Evolutionary conservation across 2,888 invertebrate species (phyloP).

Genomic region (Bimastos eiseni): DNA sequence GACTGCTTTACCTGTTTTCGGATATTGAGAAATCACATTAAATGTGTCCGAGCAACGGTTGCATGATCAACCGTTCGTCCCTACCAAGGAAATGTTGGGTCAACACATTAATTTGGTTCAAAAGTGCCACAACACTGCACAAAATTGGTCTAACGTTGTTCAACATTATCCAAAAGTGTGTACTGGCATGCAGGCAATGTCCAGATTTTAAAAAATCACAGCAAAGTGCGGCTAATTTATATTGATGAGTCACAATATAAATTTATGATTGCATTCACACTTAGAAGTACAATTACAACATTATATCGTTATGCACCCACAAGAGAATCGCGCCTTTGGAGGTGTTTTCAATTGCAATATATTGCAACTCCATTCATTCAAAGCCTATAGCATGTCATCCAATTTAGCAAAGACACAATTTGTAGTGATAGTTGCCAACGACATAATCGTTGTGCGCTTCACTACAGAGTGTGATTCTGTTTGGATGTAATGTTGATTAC

Average conservation of each 20-base stretch:
- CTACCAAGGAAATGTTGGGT: not conserved
- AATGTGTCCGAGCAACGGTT: not conserved
- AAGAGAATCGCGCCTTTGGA: not conserved
- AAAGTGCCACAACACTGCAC: too few species aligned
- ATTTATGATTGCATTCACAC: not conserved
- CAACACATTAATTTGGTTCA: too few species aligned
- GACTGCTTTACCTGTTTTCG: not conserved
- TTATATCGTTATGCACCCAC: not conserved
- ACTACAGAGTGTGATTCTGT: not conserved
- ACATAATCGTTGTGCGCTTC: not conserved
- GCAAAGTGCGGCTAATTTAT: not conserved
- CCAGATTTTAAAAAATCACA: too few species aligned
- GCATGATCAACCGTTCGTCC: not conserved
- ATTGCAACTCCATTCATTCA: not conserved
- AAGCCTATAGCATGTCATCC: too few species aligned
- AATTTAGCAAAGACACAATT: not conserved
- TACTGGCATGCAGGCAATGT: too few species aligned
- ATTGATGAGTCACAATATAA: not conserved
- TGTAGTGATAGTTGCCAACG: not conserved
- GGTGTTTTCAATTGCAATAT: not conserved
- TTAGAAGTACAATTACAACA: not conserved
- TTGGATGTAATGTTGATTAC: not conserved
- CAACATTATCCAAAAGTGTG: too few species aligned
- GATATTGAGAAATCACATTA: not conserved
- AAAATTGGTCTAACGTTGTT: too few species aligned